Evolutionary conservation across 2,113 vertebrate genomes (phyloP).

Genomic region (Labrus mixtus): DNA sequence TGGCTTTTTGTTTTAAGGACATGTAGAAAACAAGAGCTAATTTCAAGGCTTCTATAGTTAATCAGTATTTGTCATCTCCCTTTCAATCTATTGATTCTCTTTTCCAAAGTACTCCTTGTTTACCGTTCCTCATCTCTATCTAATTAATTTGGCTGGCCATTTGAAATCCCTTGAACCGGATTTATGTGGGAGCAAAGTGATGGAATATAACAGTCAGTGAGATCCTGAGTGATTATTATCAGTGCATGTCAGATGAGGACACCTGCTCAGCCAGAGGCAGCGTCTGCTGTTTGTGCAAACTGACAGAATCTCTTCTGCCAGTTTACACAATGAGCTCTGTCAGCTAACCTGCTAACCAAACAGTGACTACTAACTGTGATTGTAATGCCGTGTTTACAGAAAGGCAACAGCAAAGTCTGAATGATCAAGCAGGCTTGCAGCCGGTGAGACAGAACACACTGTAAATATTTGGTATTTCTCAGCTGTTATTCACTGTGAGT

Average conservation of each 20-base stretch:
- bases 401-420: neutral
- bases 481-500: too few relatives aligned
- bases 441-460: neutral
- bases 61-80: neutral
- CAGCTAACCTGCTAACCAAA: neutral
- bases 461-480: too few relatives aligned
- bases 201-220: neutral
- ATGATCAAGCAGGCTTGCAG: constrained; percentile 17
- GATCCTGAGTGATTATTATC: neutral
- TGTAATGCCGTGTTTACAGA: neutral
- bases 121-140: too few relatives aligned
- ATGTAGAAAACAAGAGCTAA: too few relatives aligned
- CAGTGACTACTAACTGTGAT: neutral
- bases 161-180: neutral
- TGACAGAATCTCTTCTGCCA: neutral
- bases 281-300: neutral
- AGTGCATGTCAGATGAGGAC: neutral
- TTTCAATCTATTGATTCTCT: too few relatives aligned
- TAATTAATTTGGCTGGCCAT: neutral
- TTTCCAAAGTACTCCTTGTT: too few relatives aligned
- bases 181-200: neutral
- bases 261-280: neutral
- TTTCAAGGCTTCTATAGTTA: too few relatives aligned
- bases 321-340: neutral
- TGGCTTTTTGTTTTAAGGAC: too few relatives aligned